phyloP scores from a whole-genome alignment of 2,888 invertebrate species.

The Nomada flava region DNA sequence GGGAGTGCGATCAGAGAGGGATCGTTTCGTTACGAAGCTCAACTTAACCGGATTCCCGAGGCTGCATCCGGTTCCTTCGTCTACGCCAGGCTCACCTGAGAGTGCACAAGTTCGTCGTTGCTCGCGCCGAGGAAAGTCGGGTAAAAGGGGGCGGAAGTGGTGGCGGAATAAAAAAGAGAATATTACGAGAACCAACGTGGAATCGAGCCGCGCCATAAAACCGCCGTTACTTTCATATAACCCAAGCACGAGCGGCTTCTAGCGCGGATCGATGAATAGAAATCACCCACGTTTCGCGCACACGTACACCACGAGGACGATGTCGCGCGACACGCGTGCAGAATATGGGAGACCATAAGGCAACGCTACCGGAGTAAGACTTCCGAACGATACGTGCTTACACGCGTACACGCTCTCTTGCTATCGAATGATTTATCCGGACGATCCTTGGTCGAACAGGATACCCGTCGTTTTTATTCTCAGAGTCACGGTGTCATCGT shows the following conservation, averaged over 20 bases:
- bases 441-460: slow-evolving; percentile 37
- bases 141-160: slow-evolving; percentile 1
- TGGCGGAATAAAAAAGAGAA: slow-evolving; percentile 56
- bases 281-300: slow-evolving; percentile 69
- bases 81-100: slow-evolving; percentile 15
- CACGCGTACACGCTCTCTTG: slow-evolving; percentile 45
- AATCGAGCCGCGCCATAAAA: slow-evolving; percentile 65
- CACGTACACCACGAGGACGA: slow-evolving; percentile 63
- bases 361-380: slow-evolving; percentile 44
- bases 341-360: slow-evolving; percentile 69
- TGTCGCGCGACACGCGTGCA: slow-evolving; percentile 67
- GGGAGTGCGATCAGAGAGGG: slow-evolving; percentile 44
- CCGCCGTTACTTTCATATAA: slow-evolving; percentile 67
- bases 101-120: slow-evolving; percentile 9
- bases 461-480: too few relatives aligned
- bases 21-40: slow-evolving; percentile 12
- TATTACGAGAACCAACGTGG: slow-evolving; percentile 58
- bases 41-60: slow-evolving; percentile 15
- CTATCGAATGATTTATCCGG: slow-evolving; percentile 61
- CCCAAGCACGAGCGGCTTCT: slow-evolving; percentile 64
- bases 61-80: slow-evolving; percentile 31
- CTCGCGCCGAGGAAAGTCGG: slow-evolving; percentile 22
- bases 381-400: slow-evolving; percentile 52
- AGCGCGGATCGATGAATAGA: slow-evolving; percentile 73
- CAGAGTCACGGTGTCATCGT: too few relatives aligned